Base-by-base conservation (phyloP, 1,140 invertebrate species). In the Monochamus saltuarius region DNA sequence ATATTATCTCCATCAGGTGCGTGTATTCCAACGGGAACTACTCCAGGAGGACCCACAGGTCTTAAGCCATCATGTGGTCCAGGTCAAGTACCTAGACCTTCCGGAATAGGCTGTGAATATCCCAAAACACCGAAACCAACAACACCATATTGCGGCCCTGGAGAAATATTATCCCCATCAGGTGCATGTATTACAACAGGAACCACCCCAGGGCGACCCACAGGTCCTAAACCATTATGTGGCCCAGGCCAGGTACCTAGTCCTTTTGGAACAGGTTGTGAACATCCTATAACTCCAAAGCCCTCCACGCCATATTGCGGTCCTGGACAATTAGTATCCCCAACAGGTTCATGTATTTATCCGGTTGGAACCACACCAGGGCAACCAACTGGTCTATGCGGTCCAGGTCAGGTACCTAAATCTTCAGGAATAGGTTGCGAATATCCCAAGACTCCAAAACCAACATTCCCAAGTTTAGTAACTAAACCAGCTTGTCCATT, bases 401-500 rank as follows among this genome's bases (percentile, higher is more conserved):
- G 39, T 3, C n/a, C 39, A 13, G 39, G 39, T 3, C 39, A 42
- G 16, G 16, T 29, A 29, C 22, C 22, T 29, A 29, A 6, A 6
- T 6, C 22, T 29, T 29, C 22, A 3, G 22, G 22, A 29, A 29
- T 29, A 29, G 22, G 22, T 29, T 29, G 22, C 6, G 22, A 29
- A 29, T 29, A 29, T 29, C 22, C 39, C 14, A n/a, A 11, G 14
- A 40, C 39, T 4, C 39, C 39, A 40, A 40, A 40, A 16, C 39
- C 46, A 17, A 49, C 11, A 49, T 51, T 51, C 6, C 49, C 22
- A 10, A 51, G 35, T 51, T 19, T 13, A 51, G 8, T 34, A 51
- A 46, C 43, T 2, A 46, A 46, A 46, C 22, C 43, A 46, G n/a
- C 1, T 7, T 51, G 49, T n/a, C 61, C 60, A 8, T 57, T 60